Evolutionary conservation across 2,888 invertebrate species (phyloP).

Genomic region (Deilephila elpenor): DNA sequence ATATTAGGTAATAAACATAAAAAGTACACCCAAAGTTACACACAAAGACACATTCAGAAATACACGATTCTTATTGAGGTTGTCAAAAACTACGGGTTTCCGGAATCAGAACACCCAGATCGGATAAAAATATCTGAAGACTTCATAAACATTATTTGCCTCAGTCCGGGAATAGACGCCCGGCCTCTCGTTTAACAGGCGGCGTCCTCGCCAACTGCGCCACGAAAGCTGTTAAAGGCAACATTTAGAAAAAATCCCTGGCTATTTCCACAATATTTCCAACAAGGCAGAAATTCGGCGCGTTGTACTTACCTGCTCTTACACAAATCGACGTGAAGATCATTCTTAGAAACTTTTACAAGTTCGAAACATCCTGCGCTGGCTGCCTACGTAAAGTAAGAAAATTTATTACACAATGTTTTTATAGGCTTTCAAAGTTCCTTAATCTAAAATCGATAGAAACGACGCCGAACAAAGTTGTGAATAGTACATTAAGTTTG

Average conservation of each 20-base stretch:
- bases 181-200: too few species aligned
- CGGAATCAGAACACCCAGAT: too few species aligned
- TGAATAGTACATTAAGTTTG: slow-evolving; percentile 78
- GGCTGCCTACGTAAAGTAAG: slow-evolving; percentile 62
- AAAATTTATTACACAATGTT: slow-evolving; percentile 79
- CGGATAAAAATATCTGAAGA: too few species aligned
- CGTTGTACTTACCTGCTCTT: slow-evolving; percentile 19
- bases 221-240: too few species aligned
- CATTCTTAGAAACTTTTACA: slow-evolving; percentile 59
- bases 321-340: slow-evolving; percentile 49
- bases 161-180: too few species aligned
- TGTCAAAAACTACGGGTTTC: too few species aligned
- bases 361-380: slow-evolving; percentile 55
- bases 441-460: slow-evolving; percentile 83
- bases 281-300: slow-evolving; percentile 32
- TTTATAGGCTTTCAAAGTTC: slow-evolving; percentile 78
- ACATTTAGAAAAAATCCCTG: background rate
- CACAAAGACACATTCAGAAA: too few species aligned
- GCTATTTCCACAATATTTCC: background rate
- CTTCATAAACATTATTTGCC: too few species aligned
- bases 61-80: too few species aligned
- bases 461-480: slow-evolving; percentile 78
- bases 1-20: too few species aligned
- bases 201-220: too few species aligned
- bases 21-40: too few species aligned